These are phyloP conservation scores for Temnopleurus reevesii DNA, from an alignment of 53 echinoderm and acorn worm genomes.

Conservation along the genomic window DNA sequence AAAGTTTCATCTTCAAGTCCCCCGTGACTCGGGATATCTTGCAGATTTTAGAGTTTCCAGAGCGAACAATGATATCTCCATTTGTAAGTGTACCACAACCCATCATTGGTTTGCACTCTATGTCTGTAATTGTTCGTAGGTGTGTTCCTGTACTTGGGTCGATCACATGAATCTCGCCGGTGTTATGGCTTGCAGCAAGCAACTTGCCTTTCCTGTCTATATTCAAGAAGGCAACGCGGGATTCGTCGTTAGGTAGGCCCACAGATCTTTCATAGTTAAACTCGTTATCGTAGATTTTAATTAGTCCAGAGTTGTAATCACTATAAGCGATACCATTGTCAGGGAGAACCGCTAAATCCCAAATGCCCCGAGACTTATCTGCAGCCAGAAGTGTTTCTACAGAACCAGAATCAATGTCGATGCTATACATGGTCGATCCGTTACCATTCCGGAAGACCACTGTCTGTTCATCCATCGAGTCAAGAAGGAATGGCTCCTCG, in stretches of 20 bases:
- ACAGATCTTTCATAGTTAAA: neutral
- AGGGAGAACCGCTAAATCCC: constrained; percentile 24
- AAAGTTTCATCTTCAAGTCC: neutral
- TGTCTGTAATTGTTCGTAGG: neutral
- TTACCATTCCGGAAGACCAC: constrained; percentile 9
- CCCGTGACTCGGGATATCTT: constrained; percentile 5
- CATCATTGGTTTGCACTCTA: neutral
- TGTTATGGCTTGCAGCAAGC: constrained; percentile 18
- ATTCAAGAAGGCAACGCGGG: constrained; percentile 14
- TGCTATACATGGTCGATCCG: neutral
- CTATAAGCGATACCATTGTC: constrained; percentile 23
- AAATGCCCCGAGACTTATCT: neutral
- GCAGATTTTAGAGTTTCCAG: neutral
- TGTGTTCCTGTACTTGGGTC: constrained; percentile 9
- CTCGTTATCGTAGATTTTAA: neutral
- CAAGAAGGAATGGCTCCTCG: constrained; percentile 4
- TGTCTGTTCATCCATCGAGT: neutral
- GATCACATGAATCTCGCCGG: constrained; percentile 1
- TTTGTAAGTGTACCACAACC: neutral
- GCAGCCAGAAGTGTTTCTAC: neutral
- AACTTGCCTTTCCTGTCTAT: constrained; percentile 2
- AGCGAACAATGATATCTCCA: constrained; percentile 21
- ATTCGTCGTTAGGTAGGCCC: constrained; percentile 13
- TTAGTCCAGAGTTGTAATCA: constrained; percentile 4
- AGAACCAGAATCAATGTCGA: neutral